Percentiles rank a stretch among this genome's conserved stretches.
phyloP scores from a whole-genome alignment of 2,888 invertebrate genomes.

The Cataglyphis altisquamis region DNA sequence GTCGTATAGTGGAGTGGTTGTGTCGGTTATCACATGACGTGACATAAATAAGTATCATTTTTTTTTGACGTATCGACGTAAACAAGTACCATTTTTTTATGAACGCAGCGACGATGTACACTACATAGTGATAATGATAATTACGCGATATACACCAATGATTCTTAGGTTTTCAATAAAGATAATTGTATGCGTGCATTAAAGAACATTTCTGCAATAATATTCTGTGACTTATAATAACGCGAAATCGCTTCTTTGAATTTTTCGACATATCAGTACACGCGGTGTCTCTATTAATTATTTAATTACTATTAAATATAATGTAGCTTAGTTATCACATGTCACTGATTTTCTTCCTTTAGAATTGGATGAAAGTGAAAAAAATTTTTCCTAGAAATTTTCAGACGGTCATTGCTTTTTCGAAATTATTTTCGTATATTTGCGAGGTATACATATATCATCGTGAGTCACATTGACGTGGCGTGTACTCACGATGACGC shows the following conservation, averaged over 20 bases:
- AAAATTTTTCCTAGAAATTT: not conserved
- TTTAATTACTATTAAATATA: not conserved
- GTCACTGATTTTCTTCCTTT: not conserved
- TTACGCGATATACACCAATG: slow-evolving; percentile 17
- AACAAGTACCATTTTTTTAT: slow-evolving; percentile 45
- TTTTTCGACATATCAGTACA: not conserved
- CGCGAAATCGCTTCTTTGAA: not conserved
- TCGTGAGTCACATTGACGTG: slow-evolving; percentile 16
- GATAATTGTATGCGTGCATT: not conserved
- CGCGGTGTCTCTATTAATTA: not conserved
- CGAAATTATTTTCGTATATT: not conserved
- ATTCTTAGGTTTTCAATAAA: slow-evolving; percentile 21
- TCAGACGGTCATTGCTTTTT: not conserved
- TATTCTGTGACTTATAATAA: not conserved
- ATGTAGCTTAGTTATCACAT: not conserved
- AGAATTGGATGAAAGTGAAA: not conserved
- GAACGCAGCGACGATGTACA: slow-evolving; percentile 12
- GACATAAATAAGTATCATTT: slow-evolving; percentile 20
- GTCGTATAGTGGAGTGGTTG: not conserved
- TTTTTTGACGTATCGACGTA: slow-evolving; percentile 30
- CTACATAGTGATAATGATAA: slow-evolving; percentile 31
- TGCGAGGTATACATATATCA: not conserved
- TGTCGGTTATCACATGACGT: slow-evolving; percentile 40
- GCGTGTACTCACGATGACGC: slow-evolving; percentile 56
- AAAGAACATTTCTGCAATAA: not conserved